phyloP scores from a whole-genome alignment of 2,797 vertebrate genomes.

The Urophycis tenuis region DNA sequence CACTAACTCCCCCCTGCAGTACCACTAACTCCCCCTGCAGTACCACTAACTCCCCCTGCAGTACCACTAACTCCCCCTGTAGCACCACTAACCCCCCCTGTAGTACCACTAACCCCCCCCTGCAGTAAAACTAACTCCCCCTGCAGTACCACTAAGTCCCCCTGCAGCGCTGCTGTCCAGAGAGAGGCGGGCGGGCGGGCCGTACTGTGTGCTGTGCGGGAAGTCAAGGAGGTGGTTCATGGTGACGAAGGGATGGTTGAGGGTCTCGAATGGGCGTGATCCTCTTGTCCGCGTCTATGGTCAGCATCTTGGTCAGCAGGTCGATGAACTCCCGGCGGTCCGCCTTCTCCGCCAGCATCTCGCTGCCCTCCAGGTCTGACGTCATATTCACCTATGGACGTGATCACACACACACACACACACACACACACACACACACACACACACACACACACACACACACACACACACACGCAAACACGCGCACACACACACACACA shows the following conservation, averaged over 20 bases:
- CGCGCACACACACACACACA: neutral
- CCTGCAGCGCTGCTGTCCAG: neutral
- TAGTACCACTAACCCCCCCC: too few relatives aligned
- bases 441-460: neutral
- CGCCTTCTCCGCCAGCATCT: conserved; percentile 96
- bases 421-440: conserved; percentile 20
- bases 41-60: too few relatives aligned
- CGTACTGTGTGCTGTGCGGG: conserved; percentile 95
- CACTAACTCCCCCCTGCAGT: too few relatives aligned
- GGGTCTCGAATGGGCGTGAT: conserved; percentile 97
- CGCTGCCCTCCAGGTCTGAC: conserved; percentile 91
- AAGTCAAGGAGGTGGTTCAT: conserved; percentile 97
- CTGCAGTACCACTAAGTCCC: neutral
- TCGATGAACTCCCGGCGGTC: conserved; percentile 98
- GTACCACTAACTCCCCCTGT: too few relatives aligned
- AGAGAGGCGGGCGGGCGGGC: conserved; percentile 10
- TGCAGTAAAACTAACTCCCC: neutral
- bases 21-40: too few relatives aligned
- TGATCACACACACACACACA: conserved; percentile 12
- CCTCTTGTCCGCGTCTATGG: conserved; percentile 97
- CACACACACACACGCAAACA: neutral
- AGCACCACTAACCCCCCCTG: too few relatives aligned
- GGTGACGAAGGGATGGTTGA: conserved; percentile 96
- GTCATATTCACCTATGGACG: conserved; percentile 92
- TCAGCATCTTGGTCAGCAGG: conserved; percentile 98